Conservation (phyloP, 2,888 invertebrate genomes). For the Caenorhabditis sp. region DNA sequence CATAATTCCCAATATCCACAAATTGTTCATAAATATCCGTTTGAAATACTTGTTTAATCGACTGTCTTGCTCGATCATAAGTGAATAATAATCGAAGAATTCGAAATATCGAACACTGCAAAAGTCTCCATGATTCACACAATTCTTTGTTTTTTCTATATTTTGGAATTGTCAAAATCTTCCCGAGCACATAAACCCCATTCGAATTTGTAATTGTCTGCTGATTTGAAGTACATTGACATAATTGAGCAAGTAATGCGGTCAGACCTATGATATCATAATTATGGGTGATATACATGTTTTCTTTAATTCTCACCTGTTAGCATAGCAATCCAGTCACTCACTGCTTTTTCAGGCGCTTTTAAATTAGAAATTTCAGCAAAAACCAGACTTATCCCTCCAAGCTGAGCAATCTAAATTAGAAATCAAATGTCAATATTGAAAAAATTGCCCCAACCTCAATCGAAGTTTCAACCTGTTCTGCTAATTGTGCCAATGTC, state of each 20-base stretch:
- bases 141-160: slow-evolving; percentile 14
- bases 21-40: slow-evolving; percentile 72
- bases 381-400: slow-evolving; percentile 73
- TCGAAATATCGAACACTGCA: slow-evolving; percentile 72
- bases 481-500: slow-evolving; percentile 73
- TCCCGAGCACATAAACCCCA: slow-evolving; percentile 50
- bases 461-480: slow-evolving; percentile 72
- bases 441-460: slow-evolving; percentile 62
- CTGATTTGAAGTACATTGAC: slow-evolving; percentile 48
- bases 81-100: slow-evolving; percentile 73
- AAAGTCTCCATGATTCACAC: slow-evolving; percentile 23
- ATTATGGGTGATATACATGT: neutral
- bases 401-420: slow-evolving; percentile 68
- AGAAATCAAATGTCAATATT: neutral
- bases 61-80: slow-evolving; percentile 72
- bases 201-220: slow-evolving; percentile 50
- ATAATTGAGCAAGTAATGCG: slow-evolving; percentile 56
- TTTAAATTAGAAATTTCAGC: slow-evolving; percentile 52
- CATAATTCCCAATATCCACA: slow-evolving; percentile 74
- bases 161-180: slow-evolving; percentile 36
- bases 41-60: slow-evolving; percentile 72
- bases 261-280: slow-evolving; percentile 37
- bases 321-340: slow-evolving; percentile 57
- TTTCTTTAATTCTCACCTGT: slow-evolving; percentile 31
- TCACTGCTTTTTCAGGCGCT: slow-evolving; percentile 43